Evolutionary conservation across 2,888 invertebrate species (phyloP).

Genomic region (Empis stercorea): DNA sequence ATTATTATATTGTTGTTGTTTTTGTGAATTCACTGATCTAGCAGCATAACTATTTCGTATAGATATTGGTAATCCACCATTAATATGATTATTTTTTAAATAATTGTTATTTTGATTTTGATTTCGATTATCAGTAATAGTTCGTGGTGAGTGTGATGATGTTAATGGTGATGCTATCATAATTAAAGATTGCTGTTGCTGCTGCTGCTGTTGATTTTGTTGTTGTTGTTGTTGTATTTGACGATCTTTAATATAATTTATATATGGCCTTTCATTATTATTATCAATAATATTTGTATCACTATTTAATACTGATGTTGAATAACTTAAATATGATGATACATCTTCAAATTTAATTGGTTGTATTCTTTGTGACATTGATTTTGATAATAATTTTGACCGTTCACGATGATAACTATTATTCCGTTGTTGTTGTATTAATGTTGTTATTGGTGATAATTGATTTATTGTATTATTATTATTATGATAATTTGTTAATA

Average conservation of each 20-base stretch:
- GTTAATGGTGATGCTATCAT: background rate
- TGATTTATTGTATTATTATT: background rate
- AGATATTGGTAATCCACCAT: too few relatives aligned
- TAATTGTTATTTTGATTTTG: too few relatives aligned
- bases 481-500: background rate
- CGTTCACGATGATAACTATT: conserved; percentile 18
- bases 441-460: conserved; percentile 15
- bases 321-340: conserved; percentile 28
- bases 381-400: conserved; percentile 32
- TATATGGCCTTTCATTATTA: conserved; percentile 6
- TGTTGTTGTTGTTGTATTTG: conserved; percentile 4
- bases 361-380: conserved; percentile 21
- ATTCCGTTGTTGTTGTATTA: conserved; percentile 4
- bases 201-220: conserved; percentile 8
- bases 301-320: conserved; percentile 30
- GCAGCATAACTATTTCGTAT: too few relatives aligned
- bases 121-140: too few relatives aligned
- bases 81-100: too few relatives aligned
- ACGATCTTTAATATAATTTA: background rate
- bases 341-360: conserved; percentile 23
- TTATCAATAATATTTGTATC: conserved; percentile 8
- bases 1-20: too few relatives aligned
- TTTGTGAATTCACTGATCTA: too few relatives aligned
- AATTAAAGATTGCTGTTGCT: conserved; percentile 6
- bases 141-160: background rate